Conservation (phyloP, 2,113 vertebrate species). For the Promerops cafer region DNA sequence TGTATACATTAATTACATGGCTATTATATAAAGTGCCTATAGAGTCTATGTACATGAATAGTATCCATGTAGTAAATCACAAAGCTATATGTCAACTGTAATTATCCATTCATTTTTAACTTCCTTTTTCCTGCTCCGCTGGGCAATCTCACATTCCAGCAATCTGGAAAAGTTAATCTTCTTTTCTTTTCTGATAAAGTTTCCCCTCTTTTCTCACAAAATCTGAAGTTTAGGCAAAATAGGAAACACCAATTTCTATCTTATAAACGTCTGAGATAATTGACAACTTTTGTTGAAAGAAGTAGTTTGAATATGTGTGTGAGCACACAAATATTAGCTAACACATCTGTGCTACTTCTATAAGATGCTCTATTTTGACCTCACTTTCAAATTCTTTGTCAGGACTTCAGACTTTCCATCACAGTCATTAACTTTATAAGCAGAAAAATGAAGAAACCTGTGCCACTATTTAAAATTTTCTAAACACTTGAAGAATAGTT, state of each 20-base stretch:
- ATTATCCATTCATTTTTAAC: slow-evolving; percentile 44
- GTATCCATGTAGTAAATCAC: slow-evolving; percentile 30
- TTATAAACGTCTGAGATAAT: background rate
- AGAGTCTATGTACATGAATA: slow-evolving; percentile 35
- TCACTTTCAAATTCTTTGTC: background rate
- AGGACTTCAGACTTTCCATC: background rate
- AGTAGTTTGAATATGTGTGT: background rate
- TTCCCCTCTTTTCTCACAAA: background rate
- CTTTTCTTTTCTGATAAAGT: background rate
- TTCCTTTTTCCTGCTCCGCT: background rate
- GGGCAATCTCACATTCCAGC: background rate
- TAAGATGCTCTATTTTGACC: background rate
- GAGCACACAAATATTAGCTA: background rate
- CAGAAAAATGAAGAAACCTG: background rate
- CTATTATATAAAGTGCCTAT: slow-evolving; percentile 62
- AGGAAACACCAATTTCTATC: background rate
- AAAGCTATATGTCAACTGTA: slow-evolving; percentile 45
- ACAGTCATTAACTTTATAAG: background rate
- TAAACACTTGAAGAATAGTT: background rate
- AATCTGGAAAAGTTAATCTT: background rate
- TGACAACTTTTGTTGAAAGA: background rate
- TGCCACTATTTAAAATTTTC: background rate
- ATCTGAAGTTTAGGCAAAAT: background rate
- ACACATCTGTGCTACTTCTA: background rate
- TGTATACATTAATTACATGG: slow-evolving; percentile 55